Percentiles rank a stretch among this genome's conserved stretches.
These are phyloP conservation scores for Hemibagrus wyckioides DNA, from an alignment of 2,113 vertebrate genomes.

Conservation along the genomic window DNA sequence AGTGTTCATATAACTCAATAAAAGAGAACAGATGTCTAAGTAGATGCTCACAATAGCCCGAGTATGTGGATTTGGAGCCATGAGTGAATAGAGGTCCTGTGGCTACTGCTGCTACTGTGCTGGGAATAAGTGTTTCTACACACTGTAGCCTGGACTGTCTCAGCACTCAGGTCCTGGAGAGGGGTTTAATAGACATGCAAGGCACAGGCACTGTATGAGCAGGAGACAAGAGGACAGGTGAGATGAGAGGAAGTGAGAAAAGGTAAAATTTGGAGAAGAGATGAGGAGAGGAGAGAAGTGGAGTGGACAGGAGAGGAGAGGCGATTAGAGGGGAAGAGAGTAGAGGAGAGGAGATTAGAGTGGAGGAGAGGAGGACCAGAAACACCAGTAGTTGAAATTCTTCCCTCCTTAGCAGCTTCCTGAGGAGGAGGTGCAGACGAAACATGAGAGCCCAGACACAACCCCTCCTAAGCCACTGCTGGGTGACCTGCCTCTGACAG, in stretches of 20 bases:
- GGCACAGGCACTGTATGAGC: neutral
- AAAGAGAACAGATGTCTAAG: conserved; percentile 28
- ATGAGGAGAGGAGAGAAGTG: neutral
- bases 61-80: neutral
- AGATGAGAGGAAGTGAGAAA: neutral
- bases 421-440: conserved; percentile 23
- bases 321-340: too few species aligned
- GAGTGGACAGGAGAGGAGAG: neutral
- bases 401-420: conserved; percentile 26
- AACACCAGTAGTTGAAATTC: conserved; percentile 27
- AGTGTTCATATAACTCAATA: conserved; percentile 35
- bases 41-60: neutral
- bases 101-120: conserved; percentile 38
- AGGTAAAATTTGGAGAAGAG: neutral
- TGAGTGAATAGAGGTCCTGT: neutral
- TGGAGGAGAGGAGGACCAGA: neutral
- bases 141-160: conserved; percentile 22
- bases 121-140: conserved; percentile 24
- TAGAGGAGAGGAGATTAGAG: neutral
- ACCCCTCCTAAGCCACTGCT: conserved; percentile 16
- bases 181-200: conserved; percentile 3
- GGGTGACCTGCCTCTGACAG: conserved; percentile 19
- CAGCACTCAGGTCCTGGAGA: conserved; percentile 9
- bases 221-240: neutral
- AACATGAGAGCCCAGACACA: conserved; percentile 21